Evolutionary conservation across 2,888 invertebrate species (phyloP).

Genomic region (Deroplatys truncata): DNA sequence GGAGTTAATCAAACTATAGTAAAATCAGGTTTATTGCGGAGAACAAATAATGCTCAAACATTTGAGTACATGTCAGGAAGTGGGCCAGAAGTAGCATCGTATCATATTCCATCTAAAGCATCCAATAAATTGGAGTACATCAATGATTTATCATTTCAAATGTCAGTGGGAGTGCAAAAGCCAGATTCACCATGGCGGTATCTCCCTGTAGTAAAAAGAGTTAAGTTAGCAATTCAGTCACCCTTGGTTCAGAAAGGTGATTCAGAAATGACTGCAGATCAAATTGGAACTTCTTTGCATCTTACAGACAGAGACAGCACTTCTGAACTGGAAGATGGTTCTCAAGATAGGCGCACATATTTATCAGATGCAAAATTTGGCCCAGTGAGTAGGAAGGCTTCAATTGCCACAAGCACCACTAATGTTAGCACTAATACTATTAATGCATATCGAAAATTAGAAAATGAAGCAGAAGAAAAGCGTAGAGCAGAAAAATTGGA

Average conservation of each 20-base stretch:
- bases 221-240: constrained; percentile 20
- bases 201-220: constrained; percentile 25
- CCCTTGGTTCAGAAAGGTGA: constrained; percentile 18
- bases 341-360: constrained; percentile 13
- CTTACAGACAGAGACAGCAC: constrained; percentile 4
- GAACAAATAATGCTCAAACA: not conserved
- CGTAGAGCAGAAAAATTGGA: constrained; percentile 3
- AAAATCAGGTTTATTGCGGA: not conserved
- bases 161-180: not conserved
- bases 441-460: not conserved
- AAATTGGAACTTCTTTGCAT: not conserved
- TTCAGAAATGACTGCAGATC: not conserved
- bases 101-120: constrained; percentile 1
- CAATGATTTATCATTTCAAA: constrained; percentile 17
- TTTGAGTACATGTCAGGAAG: not conserved
- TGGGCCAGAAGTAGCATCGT: not conserved
- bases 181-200: constrained; percentile 27
- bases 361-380: constrained; percentile 15
- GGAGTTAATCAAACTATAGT: not conserved
- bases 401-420: not conserved
- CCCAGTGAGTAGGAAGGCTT: not conserved
- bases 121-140: constrained; percentile 8
- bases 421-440: not conserved
- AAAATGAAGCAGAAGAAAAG: constrained; percentile 4
- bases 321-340: constrained; percentile 18